Evolutionary conservation across 2,797 vertebrate species (phyloP), one percentile per base, ranked within the genome.

Genomic region (Champsocephalus esox): DNA sequence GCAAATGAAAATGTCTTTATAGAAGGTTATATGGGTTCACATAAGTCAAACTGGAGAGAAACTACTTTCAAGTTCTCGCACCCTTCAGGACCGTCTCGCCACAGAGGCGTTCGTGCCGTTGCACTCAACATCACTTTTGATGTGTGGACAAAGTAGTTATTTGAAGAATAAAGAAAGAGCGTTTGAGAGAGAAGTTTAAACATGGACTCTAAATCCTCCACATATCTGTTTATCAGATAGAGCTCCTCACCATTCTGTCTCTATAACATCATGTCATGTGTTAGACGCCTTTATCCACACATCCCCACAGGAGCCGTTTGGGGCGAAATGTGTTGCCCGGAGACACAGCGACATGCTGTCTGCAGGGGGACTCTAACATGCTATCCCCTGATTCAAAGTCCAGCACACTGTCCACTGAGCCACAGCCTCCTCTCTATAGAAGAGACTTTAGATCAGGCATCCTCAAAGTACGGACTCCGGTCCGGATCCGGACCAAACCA

Each of bases 1-100:
- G 87, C 85, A 87, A 90, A 85, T 86, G 68, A 77, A 87, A 88
- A 83, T 84, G 77, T 59, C 83, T 88, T 81, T 54, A 70, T 62
- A 66, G 67, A 65, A 73, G 82, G 79, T 80, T 76, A 80, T 74
- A 71, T 66, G 68, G 80, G 79, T 75, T 72, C 54, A 65, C 76
- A 52, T 56, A 50, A 51, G 63, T 59, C 70, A 55, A 32, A 61
- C 56, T 75, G 67, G 16, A 62, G 13, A 79, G 58, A 77, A 62
- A 81, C 77, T 19, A 73, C 54, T 63, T 60, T 24, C 28, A 52
- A 55, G 54, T 70, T 82, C 19, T 48, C 14, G 12, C 7, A 9
- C 32, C 32, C 14, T 55, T 28, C 12, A 10, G 19, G 14, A 32
- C 17, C 9, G 16, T 12, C 65, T 34, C 5, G 43, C 10, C 32